These are phyloP conservation scores for Naso thynnoides DNA, from an alignment of 2,797 vertebrate species.

Conservation along the genomic window DNA sequence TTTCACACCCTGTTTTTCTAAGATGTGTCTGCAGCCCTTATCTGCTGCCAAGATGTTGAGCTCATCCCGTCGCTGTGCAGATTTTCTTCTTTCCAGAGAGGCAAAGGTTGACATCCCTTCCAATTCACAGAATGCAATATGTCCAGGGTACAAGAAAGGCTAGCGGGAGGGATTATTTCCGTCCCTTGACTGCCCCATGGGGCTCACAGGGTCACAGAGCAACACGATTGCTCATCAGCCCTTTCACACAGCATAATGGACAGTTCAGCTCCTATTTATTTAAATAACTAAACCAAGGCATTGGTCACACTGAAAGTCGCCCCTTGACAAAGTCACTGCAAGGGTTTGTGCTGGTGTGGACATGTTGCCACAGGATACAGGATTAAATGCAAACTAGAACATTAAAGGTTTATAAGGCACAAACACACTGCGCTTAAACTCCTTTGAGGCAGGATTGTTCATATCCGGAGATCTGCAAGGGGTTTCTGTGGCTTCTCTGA, in stretches of 20 bases:
- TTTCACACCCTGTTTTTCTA: background rate
- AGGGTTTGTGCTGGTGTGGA: background rate
- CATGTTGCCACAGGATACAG: background rate
- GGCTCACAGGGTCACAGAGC: slow-evolving; percentile 14
- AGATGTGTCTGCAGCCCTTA: slow-evolving; percentile 5
- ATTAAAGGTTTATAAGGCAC: background rate
- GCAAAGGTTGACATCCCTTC: background rate
- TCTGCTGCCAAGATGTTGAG: background rate
- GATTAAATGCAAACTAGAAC: slow-evolving; percentile 6
- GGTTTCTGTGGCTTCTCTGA: background rate
- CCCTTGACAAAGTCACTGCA: slow-evolving; percentile 12
- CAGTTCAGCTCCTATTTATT: background rate
- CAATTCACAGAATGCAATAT: background rate
- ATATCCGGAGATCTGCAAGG: background rate
- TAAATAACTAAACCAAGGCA: background rate
- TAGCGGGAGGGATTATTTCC: slow-evolving; percentile 12
- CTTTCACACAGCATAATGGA: slow-evolving; percentile 15
- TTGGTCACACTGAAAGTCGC: background rate
- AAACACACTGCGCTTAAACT: background rate
- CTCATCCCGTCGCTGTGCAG: slow-evolving; percentile 13
- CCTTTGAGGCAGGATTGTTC: background rate
- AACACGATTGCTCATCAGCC: slow-evolving; percentile 15
- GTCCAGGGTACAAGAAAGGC: slow-evolving; percentile 16
- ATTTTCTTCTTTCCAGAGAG: slow-evolving; percentile 1
- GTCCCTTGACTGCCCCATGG: background rate